Evolutionary conservation across 2,797 vertebrate species (phyloP), one percentile per base, ranked within the genome.

Genomic region (Catamblyrhynchus diadema): DNA sequence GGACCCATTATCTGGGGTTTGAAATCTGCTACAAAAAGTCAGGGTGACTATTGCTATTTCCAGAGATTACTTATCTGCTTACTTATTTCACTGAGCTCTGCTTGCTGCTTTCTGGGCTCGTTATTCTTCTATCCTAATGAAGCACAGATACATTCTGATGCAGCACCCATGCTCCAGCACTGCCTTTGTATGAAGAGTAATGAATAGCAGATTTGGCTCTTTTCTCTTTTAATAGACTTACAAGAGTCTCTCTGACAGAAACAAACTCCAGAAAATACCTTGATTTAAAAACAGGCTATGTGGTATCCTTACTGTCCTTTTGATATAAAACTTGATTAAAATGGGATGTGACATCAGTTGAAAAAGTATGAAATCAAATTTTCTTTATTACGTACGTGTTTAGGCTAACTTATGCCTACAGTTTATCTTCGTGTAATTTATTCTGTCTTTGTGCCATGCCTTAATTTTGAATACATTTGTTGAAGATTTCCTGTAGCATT

Each of bases 401-500:
- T 90, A 75, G 74, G 62, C 72, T 94, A 97, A 94, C 81, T 84
- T 51, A 8, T 88, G 91, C 85, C 93, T 96, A 95, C 93, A 94
- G 94, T 97, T 98, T 96, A 96, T 95, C 95, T 94, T 81, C 82
- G 23, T 94, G 18, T 97, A 96, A 97, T 97, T 97, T 96, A 90
- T 97, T 91, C 95, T 97, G 96, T 97, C 97, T 97, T 95, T 89
- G 86, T 96, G 95, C 95, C 94, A 94, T 98, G 94, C 91, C 94
- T 97, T 97, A 90, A 97, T 97, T 97, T 94, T 93, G 95, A 97
- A 96, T 97, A 75, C 96, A 96, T 98, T 98, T 98, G 97, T 97
- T 97, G 97, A 97, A 97, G 96, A 97, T 98, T 97, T 98, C 97
- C 97, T 97, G 96, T 94, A 97, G 94, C 93, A 94, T 97, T 97